phyloP scores from a whole-genome alignment of 2,888 invertebrate species.

The Diadromus collaris region DNA sequence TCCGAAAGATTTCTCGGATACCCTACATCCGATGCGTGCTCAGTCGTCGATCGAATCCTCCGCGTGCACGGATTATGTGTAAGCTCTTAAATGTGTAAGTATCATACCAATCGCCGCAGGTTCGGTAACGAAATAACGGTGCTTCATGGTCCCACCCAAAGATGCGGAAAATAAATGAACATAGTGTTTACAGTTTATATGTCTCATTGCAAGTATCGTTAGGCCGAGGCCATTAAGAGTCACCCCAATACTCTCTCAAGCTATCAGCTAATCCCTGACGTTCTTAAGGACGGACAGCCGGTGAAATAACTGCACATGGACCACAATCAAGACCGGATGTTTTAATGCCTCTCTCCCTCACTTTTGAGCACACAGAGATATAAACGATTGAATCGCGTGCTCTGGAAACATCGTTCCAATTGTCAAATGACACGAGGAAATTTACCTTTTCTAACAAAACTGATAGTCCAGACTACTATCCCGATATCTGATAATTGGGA shows the following conservation, averaged over 20 bases:
- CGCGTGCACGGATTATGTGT: slow-evolving; percentile 7
- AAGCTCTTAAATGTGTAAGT: slow-evolving; percentile 7
- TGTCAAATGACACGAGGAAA: neutral
- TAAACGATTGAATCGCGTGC: slow-evolving; percentile 55
- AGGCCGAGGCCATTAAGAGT: neutral
- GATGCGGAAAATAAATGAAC: slow-evolving; percentile 16
- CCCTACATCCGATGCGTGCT: slow-evolving; percentile 3
- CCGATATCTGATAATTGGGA: too few relatives aligned
- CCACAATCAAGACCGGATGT: slow-evolving; percentile 39
- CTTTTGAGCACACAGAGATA: slow-evolving; percentile 9
- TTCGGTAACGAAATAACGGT: slow-evolving; percentile 1
- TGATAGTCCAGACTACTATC: neutral
- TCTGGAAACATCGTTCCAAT: neutral
- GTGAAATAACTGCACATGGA: slow-evolving; percentile 37
- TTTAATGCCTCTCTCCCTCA: slow-evolving; percentile 21
- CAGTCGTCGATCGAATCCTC: slow-evolving; percentile 21
- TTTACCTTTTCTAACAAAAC: neutral
- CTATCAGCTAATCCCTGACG: slow-evolving; percentile 29
- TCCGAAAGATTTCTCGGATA: slow-evolving; percentile 28
- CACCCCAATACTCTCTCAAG: neutral
- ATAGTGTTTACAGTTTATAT: slow-evolving; percentile 46
- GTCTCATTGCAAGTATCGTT: slow-evolving; percentile 33
- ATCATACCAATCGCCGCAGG: neutral
- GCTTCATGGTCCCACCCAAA: slow-evolving; percentile 21
- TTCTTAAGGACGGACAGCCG: slow-evolving; percentile 12